Conservation (phyloP, 1,140 invertebrate species). For the Musca vetustissima region DNA sequence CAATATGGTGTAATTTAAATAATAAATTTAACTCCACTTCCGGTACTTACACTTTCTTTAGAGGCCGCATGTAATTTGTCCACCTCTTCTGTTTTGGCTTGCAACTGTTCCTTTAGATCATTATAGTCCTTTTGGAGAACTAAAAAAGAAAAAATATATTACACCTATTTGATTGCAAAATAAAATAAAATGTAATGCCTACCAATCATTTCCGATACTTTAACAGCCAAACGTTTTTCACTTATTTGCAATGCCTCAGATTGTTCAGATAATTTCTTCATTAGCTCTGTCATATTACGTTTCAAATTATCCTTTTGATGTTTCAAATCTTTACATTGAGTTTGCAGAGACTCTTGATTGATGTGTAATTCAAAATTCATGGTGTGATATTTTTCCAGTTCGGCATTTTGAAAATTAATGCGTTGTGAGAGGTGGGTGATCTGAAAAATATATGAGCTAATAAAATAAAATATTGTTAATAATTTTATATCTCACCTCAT, state of each 20-base stretch:
- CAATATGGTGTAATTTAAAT: too few species aligned
- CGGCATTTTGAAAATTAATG: slow-evolving; percentile 45
- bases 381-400: slow-evolving; percentile 47
- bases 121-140: slow-evolving; percentile 39
- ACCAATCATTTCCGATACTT: slow-evolving; percentile 42
- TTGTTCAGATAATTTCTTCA: slow-evolving; percentile 48
- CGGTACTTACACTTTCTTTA: slow-evolving; percentile 43
- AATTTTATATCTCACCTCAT: slow-evolving; percentile 23
- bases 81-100: slow-evolving; percentile 40
- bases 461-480: not conserved
- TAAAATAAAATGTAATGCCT: slow-evolving; percentile 4
- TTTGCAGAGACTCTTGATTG: slow-evolving; percentile 48
- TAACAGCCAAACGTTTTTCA: slow-evolving; percentile 43
- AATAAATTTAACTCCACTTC: too few species aligned
- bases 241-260: slow-evolving; percentile 41
- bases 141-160: slow-evolving; percentile 1
- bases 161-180: not conserved
- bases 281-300: slow-evolving; percentile 40
- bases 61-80: slow-evolving; percentile 36
- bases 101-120: slow-evolving; percentile 36
- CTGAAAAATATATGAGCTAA: slow-evolving; percentile 26
- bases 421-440: slow-evolving; percentile 38
- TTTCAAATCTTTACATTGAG: slow-evolving; percentile 49
- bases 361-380: slow-evolving; percentile 53
- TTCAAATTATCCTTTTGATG: slow-evolving; percentile 45